phyloP scores from a whole-genome alignment of 1,140 invertebrate species.

The Meloidogyne chitwoodi region DNA sequence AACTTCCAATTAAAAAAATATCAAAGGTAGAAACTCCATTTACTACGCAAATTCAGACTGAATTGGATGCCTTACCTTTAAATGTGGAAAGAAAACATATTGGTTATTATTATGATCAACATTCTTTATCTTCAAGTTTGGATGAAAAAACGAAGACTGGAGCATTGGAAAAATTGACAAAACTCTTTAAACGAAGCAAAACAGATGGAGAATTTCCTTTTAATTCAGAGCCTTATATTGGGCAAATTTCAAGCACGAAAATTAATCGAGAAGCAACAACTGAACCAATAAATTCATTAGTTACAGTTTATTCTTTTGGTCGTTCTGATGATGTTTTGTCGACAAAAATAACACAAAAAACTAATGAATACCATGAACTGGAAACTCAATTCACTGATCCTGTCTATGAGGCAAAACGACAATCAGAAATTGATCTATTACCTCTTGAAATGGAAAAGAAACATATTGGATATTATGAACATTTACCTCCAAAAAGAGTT shows the following conservation, averaged over 20 bases:
- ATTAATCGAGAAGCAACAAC: background rate
- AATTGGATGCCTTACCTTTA: too few relatives aligned
- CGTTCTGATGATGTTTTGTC: background rate
- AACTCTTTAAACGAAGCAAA: slow-evolving; percentile 4
- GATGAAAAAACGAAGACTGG: background rate
- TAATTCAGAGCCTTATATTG: slow-evolving; percentile 8
- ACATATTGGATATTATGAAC: background rate
- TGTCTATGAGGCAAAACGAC: background rate
- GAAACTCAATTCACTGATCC: too few relatives aligned
- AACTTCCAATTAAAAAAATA: too few relatives aligned
- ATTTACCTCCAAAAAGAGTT: background rate
- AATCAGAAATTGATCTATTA: background rate
- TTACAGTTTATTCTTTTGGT: slow-evolving; percentile 21
- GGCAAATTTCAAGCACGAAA: slow-evolving; percentile 5
- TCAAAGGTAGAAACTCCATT: too few relatives aligned
- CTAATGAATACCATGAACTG: too few relatives aligned
- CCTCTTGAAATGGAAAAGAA: background rate
- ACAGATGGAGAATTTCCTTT: slow-evolving; percentile 2
- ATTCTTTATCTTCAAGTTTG: background rate
- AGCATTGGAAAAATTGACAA: background rate
- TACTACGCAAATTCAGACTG: too few relatives aligned
- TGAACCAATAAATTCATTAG: background rate
- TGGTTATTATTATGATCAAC: background rate
- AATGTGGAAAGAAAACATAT: background rate
- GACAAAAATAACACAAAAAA: background rate